Evolutionary conservation across 2,888 invertebrate genomes (phyloP).

Genomic region (Lagria hirta): DNA sequence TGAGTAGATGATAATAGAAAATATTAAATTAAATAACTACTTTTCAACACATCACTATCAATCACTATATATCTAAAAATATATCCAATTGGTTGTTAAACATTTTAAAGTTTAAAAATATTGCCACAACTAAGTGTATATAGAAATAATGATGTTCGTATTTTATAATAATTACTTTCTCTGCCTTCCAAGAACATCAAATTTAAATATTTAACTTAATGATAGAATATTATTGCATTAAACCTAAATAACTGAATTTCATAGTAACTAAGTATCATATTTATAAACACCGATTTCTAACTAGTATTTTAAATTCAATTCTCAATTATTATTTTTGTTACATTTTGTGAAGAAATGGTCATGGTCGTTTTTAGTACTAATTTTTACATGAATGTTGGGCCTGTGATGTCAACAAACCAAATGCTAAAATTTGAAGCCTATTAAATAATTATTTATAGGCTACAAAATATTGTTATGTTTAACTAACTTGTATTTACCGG

Average conservation of each 20-base stretch:
- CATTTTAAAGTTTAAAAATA: constrained; percentile 35
- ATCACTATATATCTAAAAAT: constrained; percentile 22
- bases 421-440: constrained; percentile 44
- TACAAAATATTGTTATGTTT: constrained; percentile 53
- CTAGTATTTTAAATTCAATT: constrained; percentile 3
- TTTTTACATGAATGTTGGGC: constrained; percentile 39
- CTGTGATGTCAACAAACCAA: constrained; percentile 49
- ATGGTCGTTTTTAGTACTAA: constrained; percentile 22
- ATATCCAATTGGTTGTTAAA: constrained; percentile 32
- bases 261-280: constrained; percentile 30
- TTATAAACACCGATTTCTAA: constrained; percentile 9
- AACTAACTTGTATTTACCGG: constrained; percentile 51
- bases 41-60: constrained; percentile 31
- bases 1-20: constrained; percentile 33
- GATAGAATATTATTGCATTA: constrained; percentile 19
- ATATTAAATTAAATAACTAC: constrained; percentile 31
- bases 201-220: constrained; percentile 17
- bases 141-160: constrained; percentile 36
- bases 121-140: constrained; percentile 38
- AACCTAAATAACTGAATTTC: constrained; percentile 35
- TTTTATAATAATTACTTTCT: constrained; percentile 32
- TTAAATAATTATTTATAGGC: constrained; percentile 46
- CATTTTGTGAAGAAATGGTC: constrained; percentile 19
- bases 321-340: constrained; percentile 5
- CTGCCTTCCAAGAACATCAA: constrained; percentile 28